These are phyloP conservation scores for Diadromus collaris DNA, from an alignment of 2,888 invertebrate species.

Conservation along the genomic window DNA sequence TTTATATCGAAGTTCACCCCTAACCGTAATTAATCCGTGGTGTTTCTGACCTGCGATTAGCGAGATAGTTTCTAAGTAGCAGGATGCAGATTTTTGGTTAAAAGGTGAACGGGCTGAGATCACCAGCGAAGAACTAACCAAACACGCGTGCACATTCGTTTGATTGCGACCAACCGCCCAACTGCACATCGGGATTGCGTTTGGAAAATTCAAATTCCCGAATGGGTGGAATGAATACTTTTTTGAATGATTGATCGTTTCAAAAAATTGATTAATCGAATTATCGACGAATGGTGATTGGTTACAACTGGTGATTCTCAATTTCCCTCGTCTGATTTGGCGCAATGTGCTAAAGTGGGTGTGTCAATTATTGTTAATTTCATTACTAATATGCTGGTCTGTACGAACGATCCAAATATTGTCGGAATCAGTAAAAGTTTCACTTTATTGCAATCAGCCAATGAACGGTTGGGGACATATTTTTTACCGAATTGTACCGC, in stretches of 20 bases:
- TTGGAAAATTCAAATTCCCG: not conserved
- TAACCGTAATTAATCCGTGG: not conserved
- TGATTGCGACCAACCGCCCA: not conserved
- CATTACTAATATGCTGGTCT: not conserved
- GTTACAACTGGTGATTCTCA: not conserved
- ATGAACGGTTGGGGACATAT: not conserved
- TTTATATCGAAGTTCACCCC: not conserved
- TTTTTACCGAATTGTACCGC: not conserved
- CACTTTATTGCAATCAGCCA: not conserved
- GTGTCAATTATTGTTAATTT: not conserved
- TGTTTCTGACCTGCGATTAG: not conserved
- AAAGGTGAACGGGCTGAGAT: not conserved
- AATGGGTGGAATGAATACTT: not conserved
- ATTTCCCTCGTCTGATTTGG: not conserved
- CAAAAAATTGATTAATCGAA: not conserved
- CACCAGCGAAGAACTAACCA: not conserved
- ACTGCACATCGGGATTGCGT: not conserved
- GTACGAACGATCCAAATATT: not conserved
- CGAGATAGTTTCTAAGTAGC: not conserved
- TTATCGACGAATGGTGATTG: not conserved
- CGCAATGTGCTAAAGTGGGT: not conserved
- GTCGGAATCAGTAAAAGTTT: not conserved
- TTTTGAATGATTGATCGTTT: not conserved
- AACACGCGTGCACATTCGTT: not conserved
- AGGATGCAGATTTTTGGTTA: not conserved